Conservation (phyloP, 2,888 invertebrate species). For the Balanococcus diminutus region DNA sequence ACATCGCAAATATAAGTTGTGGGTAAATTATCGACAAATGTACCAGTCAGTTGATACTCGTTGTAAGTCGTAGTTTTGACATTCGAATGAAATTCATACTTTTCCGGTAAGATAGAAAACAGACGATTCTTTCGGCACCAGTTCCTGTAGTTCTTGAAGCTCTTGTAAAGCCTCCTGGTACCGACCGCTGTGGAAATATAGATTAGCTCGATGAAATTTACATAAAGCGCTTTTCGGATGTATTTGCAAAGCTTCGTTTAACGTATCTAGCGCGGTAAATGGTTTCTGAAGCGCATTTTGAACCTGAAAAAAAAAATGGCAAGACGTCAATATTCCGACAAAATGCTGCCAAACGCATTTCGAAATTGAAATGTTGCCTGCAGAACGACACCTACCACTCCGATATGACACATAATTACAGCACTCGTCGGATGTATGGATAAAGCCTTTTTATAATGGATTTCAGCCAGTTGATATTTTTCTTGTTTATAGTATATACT, state of each 20-base stretch:
- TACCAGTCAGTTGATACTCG: too few relatives aligned
- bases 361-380: too few relatives aligned
- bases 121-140: constrained; percentile 92
- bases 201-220: constrained; percentile 94
- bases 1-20: not conserved
- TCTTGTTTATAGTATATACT: constrained; percentile 97
- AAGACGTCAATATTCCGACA: too few relatives aligned
- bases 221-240: constrained; percentile 92
- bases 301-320: constrained; percentile 63
- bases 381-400: constrained; percentile 70
- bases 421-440: constrained; percentile 91
- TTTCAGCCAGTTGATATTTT: constrained; percentile 87
- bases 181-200: constrained; percentile 86
- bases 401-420: constrained; percentile 93
- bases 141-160: constrained; percentile 89
- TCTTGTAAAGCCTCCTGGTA: constrained; percentile 89
- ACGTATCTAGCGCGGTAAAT: constrained; percentile 83
- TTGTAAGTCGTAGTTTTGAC: too few relatives aligned
- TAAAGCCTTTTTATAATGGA: constrained; percentile 88
- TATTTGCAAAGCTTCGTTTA: constrained; percentile 74
- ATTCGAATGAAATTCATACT: constrained; percentile 62
- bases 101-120: constrained; percentile 98
- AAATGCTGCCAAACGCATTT: too few relatives aligned
- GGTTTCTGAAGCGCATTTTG: constrained; percentile 90
- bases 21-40: too few relatives aligned